Percentiles rank a stretch among this genome's conserved stretches.
Evolutionary conservation across 1,140 invertebrate genomes (phyloP).

Genomic region (Euwallacea similis): DNA sequence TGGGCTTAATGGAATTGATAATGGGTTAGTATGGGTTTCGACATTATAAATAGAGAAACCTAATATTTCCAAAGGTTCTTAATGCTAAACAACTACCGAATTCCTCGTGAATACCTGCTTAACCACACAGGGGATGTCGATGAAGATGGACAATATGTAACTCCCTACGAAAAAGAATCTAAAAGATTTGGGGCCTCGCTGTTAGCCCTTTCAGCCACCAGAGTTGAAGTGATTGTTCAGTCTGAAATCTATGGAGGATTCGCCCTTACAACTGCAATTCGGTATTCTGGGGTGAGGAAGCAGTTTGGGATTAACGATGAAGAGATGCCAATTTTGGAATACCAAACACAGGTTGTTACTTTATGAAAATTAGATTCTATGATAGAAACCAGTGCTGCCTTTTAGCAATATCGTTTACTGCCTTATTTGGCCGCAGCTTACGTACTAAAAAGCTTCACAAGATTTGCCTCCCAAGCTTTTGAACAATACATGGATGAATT

Average conservation of each 20-base stretch:
- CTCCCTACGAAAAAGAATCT: slow-evolving; percentile 71
- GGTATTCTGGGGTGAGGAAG: slow-evolving; percentile 85
- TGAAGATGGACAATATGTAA: slow-evolving; percentile 78
- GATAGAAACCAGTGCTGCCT: background rate
- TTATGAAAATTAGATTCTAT: background rate
- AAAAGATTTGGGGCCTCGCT: slow-evolving; percentile 79
- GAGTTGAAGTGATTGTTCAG: slow-evolving; percentile 74
- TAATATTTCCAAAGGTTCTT: slow-evolving; percentile 64
- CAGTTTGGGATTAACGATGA: slow-evolving; percentile 80
- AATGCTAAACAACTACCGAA: slow-evolving; percentile 81
- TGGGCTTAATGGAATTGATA: slow-evolving; percentile 85
- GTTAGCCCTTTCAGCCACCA: slow-evolving; percentile 81
- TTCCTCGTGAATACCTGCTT: slow-evolving; percentile 80
- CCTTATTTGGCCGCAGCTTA: slow-evolving; percentile 83
- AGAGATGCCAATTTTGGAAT: slow-evolving; percentile 87
- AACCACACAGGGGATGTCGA: slow-evolving; percentile 88
- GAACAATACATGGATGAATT: slow-evolving; percentile 46
- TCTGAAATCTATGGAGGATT: slow-evolving; percentile 70
- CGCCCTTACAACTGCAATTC: slow-evolving; percentile 80
- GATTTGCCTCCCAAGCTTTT: slow-evolving; percentile 51
- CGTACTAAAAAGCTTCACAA: slow-evolving; percentile 73
- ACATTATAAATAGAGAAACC: background rate
- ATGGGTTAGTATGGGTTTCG: slow-evolving; percentile 61
- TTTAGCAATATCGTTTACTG: slow-evolving; percentile 87
- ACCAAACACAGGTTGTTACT: slow-evolving; percentile 70